These are phyloP conservation scores for Dendroctonus ponderosae DNA, from an alignment of 1,140 invertebrate species.

Conservation along the genomic window DNA sequence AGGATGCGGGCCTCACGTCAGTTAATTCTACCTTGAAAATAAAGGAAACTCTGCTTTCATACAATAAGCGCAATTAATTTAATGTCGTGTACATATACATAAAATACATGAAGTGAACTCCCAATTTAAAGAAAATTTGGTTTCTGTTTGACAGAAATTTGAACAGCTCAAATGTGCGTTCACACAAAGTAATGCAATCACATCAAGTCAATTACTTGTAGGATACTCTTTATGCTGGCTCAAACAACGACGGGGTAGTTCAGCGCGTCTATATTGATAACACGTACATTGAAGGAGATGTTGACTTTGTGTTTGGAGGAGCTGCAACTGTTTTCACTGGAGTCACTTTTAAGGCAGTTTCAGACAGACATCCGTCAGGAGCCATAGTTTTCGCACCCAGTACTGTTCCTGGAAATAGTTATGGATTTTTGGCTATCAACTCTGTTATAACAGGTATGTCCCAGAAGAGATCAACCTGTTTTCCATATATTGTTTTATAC, in stretches of 20 bases:
- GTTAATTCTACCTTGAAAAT: too few species aligned
- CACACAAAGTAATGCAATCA: too few species aligned
- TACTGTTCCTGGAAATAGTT: slow-evolving; percentile 7
- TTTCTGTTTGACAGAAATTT: too few species aligned
- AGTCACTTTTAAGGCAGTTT: slow-evolving; percentile 3
- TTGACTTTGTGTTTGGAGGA: slow-evolving; percentile 24
- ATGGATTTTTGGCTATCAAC: slow-evolving; percentile 13
- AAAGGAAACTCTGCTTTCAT: too few species aligned
- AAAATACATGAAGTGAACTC: too few species aligned
- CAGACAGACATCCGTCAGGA: background rate
- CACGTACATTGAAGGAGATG: slow-evolving; percentile 19
- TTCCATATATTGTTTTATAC: too few species aligned
- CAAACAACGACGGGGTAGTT: background rate
- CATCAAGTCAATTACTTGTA: background rate
- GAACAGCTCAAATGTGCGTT: too few species aligned
- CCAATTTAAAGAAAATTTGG: too few species aligned
- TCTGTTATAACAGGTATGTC: slow-evolving; percentile 6
- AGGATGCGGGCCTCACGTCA: too few species aligned
- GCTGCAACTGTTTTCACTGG: slow-evolving; percentile 5
- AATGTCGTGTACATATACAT: too few species aligned
- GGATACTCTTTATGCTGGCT: slow-evolving; percentile 12
- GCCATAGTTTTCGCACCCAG: slow-evolving; percentile 20
- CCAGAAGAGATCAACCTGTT: too few species aligned
- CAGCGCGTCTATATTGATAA: slow-evolving; percentile 10
- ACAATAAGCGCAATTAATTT: too few species aligned